Base-by-base conservation (phyloP, 2,113 vertebrate genomes). In the Perccottus glenii region DNA sequence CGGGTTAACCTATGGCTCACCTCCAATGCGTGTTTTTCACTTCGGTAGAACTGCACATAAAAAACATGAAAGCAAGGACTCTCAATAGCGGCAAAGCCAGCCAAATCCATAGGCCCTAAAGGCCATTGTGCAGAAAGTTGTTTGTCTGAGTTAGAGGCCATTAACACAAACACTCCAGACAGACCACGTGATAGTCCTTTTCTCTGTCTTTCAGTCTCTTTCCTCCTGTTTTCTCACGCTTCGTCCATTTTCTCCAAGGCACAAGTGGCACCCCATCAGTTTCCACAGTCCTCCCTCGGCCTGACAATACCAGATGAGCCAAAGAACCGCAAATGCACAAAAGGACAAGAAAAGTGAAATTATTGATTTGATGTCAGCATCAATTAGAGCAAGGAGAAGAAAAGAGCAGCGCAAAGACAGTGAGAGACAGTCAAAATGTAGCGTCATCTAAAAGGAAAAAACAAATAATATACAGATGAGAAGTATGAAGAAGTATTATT, bases 291-390 rank as follows among this genome's bases (percentile, higher is more conserved):
- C 71, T 68, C 55, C 48, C 43, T 70, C 9, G 11, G 50, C 43
- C 45, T 9, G 57, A 69, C 80, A 73, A 83, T 82, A 72, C 56
- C 53, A 67, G 50, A 45, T 5, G 60, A 85, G 74, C 76, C 50
- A 70, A 14, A 80, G 56, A 79, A 82, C 70, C 71, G 48, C 77
- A 83, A 85, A 75, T 66, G 53, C 55, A 83, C 77, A 81, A 88
- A 83, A 78, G 78, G 78, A 75, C 71, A 58, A 36, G 75, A 82
- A 86, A 90, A 76, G 74, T 59, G 72, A 85, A 90, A 78, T 58
- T 78, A 91, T 90, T 84, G 88, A 92, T 91, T 90, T 84, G 49
- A 77, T 91, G 90, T 90, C 91, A 84, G 64, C 62, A 15, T 69
- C 72, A 81, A 85, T 90, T 90, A 92, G 71, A 77, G 58, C 15